phyloP scores from a whole-genome alignment of 2,113 vertebrate species.

The Rhodinocichla rosea region DNA sequence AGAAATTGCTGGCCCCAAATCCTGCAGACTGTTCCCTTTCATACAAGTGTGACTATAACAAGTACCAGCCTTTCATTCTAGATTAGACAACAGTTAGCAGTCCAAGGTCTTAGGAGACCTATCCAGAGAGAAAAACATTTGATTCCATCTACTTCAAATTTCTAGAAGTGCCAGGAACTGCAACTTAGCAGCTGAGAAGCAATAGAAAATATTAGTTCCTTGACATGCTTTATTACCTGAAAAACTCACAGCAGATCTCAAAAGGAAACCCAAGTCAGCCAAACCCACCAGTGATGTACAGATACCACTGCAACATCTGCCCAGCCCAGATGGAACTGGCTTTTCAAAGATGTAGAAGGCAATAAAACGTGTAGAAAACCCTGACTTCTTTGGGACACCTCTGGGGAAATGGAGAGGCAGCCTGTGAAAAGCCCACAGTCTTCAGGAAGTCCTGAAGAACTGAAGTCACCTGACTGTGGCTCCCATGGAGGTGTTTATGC shows the following conservation, averaged over 20 bases:
- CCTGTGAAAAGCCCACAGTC: background rate
- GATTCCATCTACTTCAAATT: background rate
- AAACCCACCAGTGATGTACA: background rate
- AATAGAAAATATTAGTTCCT: background rate
- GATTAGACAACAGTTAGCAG: background rate
- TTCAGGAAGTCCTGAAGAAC: background rate
- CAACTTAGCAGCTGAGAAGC: background rate
- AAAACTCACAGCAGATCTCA: background rate
- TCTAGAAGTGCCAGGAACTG: background rate
- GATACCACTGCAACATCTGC: background rate
- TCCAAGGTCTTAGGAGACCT: background rate
- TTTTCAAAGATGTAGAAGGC: background rate
- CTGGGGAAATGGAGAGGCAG: background rate
- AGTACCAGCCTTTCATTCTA: background rate
- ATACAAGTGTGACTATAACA: background rate
- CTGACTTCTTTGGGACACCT: background rate
- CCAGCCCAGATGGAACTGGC: background rate
- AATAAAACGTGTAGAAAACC: background rate
- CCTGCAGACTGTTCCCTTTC: background rate
- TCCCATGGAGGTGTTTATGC: background rate
- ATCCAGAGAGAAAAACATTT: background rate
- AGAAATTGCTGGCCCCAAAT: background rate
- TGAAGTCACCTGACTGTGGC: background rate
- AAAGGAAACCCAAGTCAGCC: background rate
- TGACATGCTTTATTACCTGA: background rate